Evolutionary conservation across 1,140 invertebrate species (phyloP).

Genomic region (Chironomus striatipennis): DNA sequence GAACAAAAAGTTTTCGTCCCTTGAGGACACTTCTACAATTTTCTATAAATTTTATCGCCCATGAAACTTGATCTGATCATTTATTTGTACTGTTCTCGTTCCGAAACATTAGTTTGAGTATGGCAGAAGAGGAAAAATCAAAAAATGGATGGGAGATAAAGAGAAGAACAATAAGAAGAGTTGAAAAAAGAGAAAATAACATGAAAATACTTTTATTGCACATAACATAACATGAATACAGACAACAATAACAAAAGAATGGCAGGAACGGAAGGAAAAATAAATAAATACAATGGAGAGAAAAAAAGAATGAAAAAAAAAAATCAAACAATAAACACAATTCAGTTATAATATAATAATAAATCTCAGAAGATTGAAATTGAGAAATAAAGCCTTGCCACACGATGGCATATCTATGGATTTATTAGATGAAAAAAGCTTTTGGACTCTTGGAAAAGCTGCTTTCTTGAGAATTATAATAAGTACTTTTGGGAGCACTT

Average conservation of each 20-base stretch:
- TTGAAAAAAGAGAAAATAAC: neutral
- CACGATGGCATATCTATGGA: no score
- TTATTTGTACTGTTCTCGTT: neutral
- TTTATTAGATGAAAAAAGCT: no score
- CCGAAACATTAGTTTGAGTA: neutral
- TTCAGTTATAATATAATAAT: slow-evolving; percentile 15
- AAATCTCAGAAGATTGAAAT: slow-evolving; percentile 2
- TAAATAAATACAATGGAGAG: neutral
- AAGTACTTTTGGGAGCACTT: no score
- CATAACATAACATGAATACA: neutral
- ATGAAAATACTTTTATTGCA: slow-evolving; percentile 9
- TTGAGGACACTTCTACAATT: neutral
- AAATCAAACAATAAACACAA: slow-evolving; percentile 14
- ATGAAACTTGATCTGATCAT: slow-evolving; percentile 13
- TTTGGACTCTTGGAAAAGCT: no score
- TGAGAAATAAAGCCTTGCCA: neutral
- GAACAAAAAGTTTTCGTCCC: no score
- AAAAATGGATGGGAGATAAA: neutral
- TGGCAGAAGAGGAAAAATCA: neutral
- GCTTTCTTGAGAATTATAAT: no score
- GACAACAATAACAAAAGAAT: neutral
- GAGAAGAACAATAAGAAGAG: neutral
- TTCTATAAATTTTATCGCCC: neutral
- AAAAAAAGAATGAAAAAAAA: no score
- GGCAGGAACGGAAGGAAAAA: neutral